These are phyloP conservation scores for Semotilus atromaculatus DNA, from an alignment of 2,797 vertebrate species.

Conservation along the genomic window DNA sequence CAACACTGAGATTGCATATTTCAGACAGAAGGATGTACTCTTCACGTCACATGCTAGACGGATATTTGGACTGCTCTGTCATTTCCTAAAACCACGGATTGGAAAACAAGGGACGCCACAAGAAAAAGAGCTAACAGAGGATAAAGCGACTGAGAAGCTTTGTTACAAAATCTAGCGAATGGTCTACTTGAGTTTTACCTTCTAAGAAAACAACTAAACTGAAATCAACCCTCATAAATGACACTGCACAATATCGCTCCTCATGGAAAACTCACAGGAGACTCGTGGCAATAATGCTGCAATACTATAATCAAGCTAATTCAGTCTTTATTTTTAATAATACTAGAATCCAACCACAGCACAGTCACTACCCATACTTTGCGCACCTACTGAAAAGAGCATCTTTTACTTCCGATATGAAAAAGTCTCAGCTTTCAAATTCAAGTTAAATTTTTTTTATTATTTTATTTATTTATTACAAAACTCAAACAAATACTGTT, in stretches of 20 bases:
- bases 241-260: not conserved
- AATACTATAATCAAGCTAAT: conserved; percentile 54
- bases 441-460: too few relatives aligned
- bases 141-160: not conserved
- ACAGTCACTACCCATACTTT: not conserved
- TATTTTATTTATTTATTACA: too few relatives aligned
- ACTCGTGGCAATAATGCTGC: not conserved
- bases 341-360: not conserved
- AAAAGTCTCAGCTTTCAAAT: too few relatives aligned
- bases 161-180: not conserved
- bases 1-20: not conserved
- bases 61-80: conserved; percentile 8
- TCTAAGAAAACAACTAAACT: not conserved
- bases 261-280: not conserved
- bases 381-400: conserved; percentile 6
- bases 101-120: conserved; percentile 33
- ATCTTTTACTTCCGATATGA: too few relatives aligned
- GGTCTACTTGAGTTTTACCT: not conserved
- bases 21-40: not conserved
- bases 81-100: conserved; percentile 37
- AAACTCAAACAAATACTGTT: too few relatives aligned
- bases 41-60: not conserved
- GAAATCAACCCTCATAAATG: not conserved
- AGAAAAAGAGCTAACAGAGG: conserved; percentile 2
- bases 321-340: conserved; percentile 9